These are phyloP conservation scores for Neogobius melanostomus DNA, from an alignment of 2,113 vertebrate species.

Conservation along the genomic window DNA sequence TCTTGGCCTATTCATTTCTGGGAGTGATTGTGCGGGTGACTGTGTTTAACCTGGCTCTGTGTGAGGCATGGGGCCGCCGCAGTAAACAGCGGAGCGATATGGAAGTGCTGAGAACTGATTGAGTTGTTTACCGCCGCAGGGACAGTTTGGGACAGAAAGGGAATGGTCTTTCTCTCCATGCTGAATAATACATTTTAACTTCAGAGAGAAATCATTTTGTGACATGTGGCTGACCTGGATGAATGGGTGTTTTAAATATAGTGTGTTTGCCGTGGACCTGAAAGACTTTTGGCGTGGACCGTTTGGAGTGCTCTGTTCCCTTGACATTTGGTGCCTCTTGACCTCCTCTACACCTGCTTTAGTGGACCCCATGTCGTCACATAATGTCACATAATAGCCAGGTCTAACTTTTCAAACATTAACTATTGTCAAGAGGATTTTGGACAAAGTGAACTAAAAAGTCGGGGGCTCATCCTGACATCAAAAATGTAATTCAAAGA, in stretches of 20 bases:
- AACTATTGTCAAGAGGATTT: constrained; percentile 27
- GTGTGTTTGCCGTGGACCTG: neutral
- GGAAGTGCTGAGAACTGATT: neutral
- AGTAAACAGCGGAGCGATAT: neutral
- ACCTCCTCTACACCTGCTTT: constrained; percentile 14
- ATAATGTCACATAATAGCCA: constrained; percentile 12
- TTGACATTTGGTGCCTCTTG: constrained; percentile 33
- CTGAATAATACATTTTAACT: constrained; percentile 10
- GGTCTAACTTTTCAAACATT: constrained; percentile 22
- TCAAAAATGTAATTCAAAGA: neutral
- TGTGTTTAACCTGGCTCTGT: neutral
- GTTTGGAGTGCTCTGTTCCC: constrained; percentile 27
- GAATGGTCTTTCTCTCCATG: constrained; percentile 7
- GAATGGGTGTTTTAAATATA: constrained; percentile 3
- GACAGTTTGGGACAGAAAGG: neutral
- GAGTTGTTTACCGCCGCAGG: neutral
- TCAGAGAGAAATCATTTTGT: constrained; percentile 7
- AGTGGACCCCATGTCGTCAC: constrained; percentile 22
- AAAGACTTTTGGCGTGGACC: neutral
- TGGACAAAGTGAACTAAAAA: neutral
- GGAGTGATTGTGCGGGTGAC: constrained; percentile 6
- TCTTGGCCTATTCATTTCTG: constrained; percentile 20
- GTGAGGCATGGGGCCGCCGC: neutral
- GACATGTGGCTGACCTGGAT: constrained; percentile 6
- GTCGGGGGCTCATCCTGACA: neutral